Percentiles rank a stretch among this genome's conserved stretches.
Evolutionary conservation across 1,140 invertebrate species (phyloP).

Genomic region (Drosophila sechellia): DNA sequence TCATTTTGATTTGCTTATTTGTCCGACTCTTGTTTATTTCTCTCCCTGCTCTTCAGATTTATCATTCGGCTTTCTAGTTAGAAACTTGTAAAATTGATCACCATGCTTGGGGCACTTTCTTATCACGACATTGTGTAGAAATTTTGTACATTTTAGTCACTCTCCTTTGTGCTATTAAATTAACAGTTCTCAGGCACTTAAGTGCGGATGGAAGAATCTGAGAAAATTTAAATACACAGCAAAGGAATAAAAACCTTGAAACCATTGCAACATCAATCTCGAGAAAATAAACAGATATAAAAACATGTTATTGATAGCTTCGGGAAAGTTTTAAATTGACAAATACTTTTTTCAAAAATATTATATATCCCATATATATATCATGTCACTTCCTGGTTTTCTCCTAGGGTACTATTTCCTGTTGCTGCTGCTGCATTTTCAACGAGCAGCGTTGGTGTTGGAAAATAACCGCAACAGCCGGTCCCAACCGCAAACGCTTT

Average conservation of each 20-base stretch:
- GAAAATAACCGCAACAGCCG: conserved; percentile 55
- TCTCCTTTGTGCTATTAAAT: conserved; percentile 9
- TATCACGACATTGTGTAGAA: conserved; percentile 14
- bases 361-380: neutral
- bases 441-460: conserved; percentile 17
- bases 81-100: conserved; percentile 23
- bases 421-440: conserved; percentile 35
- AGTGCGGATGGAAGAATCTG: neutral
- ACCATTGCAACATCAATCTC: too few species aligned
- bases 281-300: too few species aligned
- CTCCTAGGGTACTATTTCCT: conserved; percentile 20
- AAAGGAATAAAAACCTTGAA: too few species aligned
- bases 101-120: conserved; percentile 20
- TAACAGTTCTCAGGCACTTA: conserved; percentile 5
- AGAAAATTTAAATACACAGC: too few species aligned
- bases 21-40: conserved; percentile 34
- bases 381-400: neutral
- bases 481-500: conserved; percentile 61
- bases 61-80: conserved; percentile 8
- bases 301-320: too few species aligned
- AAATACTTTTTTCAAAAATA: neutral
- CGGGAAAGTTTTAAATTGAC: too few species aligned
- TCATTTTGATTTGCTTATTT: conserved; percentile 72
- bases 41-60: conserved; percentile 9
- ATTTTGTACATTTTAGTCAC: neutral